Base-by-base conservation (phyloP, 2,113 vertebrate genomes). In the Malurus elegans region DNA sequence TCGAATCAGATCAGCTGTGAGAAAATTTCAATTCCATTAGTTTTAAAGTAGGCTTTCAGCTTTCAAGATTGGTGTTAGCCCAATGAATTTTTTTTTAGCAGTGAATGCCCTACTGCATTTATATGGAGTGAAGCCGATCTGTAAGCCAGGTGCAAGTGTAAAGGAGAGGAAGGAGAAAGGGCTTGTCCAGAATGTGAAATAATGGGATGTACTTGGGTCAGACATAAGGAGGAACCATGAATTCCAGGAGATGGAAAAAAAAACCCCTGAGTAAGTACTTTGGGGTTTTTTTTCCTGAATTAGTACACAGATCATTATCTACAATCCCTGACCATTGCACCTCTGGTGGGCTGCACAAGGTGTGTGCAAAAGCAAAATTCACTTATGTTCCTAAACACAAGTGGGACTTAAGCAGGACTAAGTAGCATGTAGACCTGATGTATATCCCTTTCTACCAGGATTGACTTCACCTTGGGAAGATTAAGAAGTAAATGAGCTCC, bases 251-350 rank as follows among this genome's bases (percentile, higher is more conserved):
- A 28, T 45, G 2, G 9, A 25, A 56, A 64, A 79, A 83, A 47
- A 0, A 38, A 9, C 38, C 1, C 13, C 16, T 54, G 11, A 14
- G 7, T n/a, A 38, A 23, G 11, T 34, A 29, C 20, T 44, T 42
- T 12, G 15, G 10, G 29, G 50, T 14, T 36, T 83, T 86, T 38
- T 67, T 71, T 6, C 17, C 44, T 67, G 10, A 40, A 17, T 58
- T 66, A 45, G 31, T 47, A 36, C 25, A 61, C 3, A 14, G 24
- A 21, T 69, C 11, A 32, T 72, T 3, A 18, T 29, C 23, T 65
- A 8, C 36, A 45, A 70, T 51, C 12, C 24, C 10, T 20, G 36
- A 40, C 8, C 5, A 23, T 24, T 45, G 24, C 6, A 20, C 6
- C 75, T 62, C 42, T 64, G 23, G 26, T 29, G 28, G 14, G 16